These are phyloP conservation scores for Miichthys miiuy DNA, from an alignment of 2,797 vertebrate species.

Conservation along the genomic window DNA sequence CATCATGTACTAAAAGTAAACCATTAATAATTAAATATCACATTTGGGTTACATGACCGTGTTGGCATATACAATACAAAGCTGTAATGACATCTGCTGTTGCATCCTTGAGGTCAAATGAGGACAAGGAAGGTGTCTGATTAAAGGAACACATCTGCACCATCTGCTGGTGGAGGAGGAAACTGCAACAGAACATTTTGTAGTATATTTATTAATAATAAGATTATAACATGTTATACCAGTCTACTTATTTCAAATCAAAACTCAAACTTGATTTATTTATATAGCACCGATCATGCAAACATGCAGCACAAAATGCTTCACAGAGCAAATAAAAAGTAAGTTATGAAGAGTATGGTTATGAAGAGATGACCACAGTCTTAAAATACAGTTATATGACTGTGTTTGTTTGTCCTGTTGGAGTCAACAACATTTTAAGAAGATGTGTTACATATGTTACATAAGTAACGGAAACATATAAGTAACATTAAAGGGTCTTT, in stretches of 20 bases:
- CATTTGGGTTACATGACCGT: not conserved
- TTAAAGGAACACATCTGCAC: conserved; percentile 28
- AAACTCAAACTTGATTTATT: not conserved
- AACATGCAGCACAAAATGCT: no score
- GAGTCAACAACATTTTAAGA: no score
- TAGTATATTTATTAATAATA: not conserved
- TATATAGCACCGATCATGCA: no score
- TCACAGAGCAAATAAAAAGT: no score
- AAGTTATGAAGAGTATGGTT: not conserved
- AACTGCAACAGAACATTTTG: conserved; percentile 20
- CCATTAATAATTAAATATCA: conserved; percentile 7
- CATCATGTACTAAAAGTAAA: not conserved
- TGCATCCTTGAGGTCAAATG: conserved; percentile 25
- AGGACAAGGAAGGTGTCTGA: conserved; percentile 38
- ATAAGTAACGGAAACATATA: no score
- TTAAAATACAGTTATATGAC: not conserved
- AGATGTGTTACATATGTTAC: no score
- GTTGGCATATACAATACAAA: conserved; percentile 6
- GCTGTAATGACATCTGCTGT: conserved; percentile 4
- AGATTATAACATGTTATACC: not conserved
- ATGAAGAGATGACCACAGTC: not conserved
- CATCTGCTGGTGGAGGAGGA: conserved; percentile 47
- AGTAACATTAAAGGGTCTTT: no score
- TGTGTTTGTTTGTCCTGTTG: no score
- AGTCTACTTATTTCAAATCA: not conserved